Conservation (phyloP, 2,797 vertebrate genomes). For the Champsocephalus esox region DNA sequence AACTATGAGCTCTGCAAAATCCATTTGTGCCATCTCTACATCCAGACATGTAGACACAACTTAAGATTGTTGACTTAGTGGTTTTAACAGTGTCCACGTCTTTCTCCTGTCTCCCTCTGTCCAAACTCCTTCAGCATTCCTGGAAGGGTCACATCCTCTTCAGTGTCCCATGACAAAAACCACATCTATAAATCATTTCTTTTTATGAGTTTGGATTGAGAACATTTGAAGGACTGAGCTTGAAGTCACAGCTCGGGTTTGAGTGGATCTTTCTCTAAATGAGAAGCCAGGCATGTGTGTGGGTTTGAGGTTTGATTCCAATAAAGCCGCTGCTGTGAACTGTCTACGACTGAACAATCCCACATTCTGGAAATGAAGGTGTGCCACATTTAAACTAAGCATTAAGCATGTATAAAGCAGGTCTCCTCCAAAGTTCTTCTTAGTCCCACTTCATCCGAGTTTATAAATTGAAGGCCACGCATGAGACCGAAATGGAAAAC, state of each 20-base stretch:
- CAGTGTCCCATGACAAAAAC: slow-evolving; percentile 77
- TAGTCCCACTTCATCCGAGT: slow-evolving; percentile 37
- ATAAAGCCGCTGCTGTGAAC: slow-evolving; percentile 66
- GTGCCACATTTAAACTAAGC: slow-evolving; percentile 34
- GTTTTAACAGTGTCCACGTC: slow-evolving; percentile 65
- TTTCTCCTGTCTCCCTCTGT: slow-evolving; percentile 62
- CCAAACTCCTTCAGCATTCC: slow-evolving; percentile 76
- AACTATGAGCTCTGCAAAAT: slow-evolving; percentile 47
- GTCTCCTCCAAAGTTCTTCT: slow-evolving; percentile 37
- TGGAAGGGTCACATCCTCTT: slow-evolving; percentile 81
- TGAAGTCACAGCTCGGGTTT: slow-evolving; percentile 67
- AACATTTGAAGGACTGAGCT: slow-evolving; percentile 78
- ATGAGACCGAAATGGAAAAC: slow-evolving; percentile 71
- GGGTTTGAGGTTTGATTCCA: slow-evolving; percentile 76
- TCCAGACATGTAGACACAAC: slow-evolving; percentile 45
- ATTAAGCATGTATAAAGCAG: slow-evolving; percentile 23
- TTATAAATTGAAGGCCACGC: slow-evolving; percentile 52
- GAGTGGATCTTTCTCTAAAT: slow-evolving; percentile 78
- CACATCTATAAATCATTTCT: slow-evolving; percentile 80
- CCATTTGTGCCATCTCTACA: slow-evolving; percentile 57
- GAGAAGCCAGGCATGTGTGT: slow-evolving; percentile 84
- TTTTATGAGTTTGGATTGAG: slow-evolving; percentile 76
- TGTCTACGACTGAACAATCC: slow-evolving; percentile 59
- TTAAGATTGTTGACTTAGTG: slow-evolving; percentile 63
- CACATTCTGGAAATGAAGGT: slow-evolving; percentile 67